Evolutionary conservation across 1,140 invertebrate genomes (phyloP).

Genomic region (silkworm (Bombyx mori)): DNA sequence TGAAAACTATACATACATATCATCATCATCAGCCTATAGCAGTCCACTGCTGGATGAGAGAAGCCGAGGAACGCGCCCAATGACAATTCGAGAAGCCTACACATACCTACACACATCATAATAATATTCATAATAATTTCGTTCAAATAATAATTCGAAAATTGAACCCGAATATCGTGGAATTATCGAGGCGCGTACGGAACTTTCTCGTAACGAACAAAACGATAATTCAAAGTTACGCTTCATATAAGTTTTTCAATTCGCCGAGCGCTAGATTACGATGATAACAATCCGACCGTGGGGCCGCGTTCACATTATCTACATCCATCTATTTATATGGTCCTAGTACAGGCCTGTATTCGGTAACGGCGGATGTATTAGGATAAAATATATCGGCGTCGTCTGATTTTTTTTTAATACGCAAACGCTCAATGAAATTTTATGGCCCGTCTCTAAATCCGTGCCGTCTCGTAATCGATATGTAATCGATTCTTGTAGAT

Average conservation of each 20-base stretch:
- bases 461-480: not conserved
- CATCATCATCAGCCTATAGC: too few species aligned
- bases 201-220: constrained; percentile 1
- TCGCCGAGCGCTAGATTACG: constrained; percentile 11
- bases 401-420: too few species aligned
- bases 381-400: not conserved
- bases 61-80: too few species aligned
- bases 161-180: not conserved
- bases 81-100: too few species aligned
- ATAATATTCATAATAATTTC: constrained; percentile 7
- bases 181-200: not conserved
- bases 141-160: not conserved
- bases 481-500: constrained; percentile 1
- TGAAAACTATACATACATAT: too few species aligned
- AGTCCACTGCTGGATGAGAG: too few species aligned
- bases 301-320: not conserved
- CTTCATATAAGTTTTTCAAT: constrained; percentile 26
- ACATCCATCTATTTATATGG: too few species aligned
- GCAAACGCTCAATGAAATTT: too few species aligned
- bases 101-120: too few species aligned
- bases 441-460: too few species aligned
- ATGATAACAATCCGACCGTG: constrained; percentile 1
- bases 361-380: not conserved
- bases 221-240: constrained; percentile 20
- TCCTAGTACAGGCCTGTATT: not conserved